Conservation (phyloP, 2,113 vertebrate genomes). For the Puma concolor region DNA sequence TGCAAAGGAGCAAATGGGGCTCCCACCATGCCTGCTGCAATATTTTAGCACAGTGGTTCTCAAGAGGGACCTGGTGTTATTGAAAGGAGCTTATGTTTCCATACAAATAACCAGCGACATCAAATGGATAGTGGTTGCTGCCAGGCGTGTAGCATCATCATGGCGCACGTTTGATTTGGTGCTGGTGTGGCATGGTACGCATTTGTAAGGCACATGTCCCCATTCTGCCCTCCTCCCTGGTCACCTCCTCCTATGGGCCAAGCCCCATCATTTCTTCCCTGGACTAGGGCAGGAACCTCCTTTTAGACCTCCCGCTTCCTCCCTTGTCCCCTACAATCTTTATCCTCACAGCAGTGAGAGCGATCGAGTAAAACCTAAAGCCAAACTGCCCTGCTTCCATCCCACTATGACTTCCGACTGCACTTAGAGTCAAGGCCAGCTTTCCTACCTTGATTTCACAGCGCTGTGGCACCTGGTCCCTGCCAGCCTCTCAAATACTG, state of each 20-base stretch:
- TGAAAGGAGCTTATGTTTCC: background rate
- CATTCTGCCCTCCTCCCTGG: background rate
- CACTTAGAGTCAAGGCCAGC: background rate
- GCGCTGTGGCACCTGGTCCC: background rate
- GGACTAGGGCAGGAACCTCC: background rate
- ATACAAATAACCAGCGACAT: fast-evolving
- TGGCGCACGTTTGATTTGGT: too few relatives aligned
- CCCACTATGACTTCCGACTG: background rate
- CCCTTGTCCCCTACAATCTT: fast-evolving
- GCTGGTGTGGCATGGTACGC: fast-evolving
- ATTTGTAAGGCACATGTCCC: fast-evolving
- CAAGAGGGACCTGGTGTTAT: background rate
- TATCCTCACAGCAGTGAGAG: background rate
- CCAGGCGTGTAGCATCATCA: fast-evolving
- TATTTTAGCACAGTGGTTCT: background rate
- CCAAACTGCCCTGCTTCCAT: background rate
- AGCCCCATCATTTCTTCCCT: background rate
- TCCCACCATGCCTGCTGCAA: background rate
- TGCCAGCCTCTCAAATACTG: background rate
- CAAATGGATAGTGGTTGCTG: too few relatives aligned
- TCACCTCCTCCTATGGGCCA: background rate
- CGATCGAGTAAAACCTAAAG: background rate
- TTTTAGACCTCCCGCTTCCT: background rate
- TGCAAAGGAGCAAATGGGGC: background rate
- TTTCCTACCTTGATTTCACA: background rate